These are phyloP conservation scores for Pteria penguin DNA, from an alignment of 2,888 invertebrate species.

Conservation along the genomic window DNA sequence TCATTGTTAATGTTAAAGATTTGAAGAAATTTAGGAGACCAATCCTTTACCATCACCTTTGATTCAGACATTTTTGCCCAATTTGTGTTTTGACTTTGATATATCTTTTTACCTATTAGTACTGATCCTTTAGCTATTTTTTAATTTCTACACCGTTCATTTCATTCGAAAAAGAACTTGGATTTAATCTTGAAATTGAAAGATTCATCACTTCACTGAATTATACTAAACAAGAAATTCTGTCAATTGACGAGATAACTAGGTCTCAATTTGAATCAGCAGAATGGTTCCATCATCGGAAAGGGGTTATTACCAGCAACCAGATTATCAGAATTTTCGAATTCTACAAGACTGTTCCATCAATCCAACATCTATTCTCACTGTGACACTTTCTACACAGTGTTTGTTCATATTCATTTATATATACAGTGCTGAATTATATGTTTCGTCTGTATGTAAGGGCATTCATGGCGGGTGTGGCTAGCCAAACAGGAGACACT, in stretches of 20 bases:
- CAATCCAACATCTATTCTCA: conserved; percentile 1
- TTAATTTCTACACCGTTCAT: background rate
- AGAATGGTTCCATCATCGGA: conserved; percentile 30
- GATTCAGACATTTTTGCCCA: background rate
- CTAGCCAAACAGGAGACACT: too few relatives aligned
- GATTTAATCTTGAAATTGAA: background rate
- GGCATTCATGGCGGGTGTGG: too few relatives aligned
- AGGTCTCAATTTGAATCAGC: conserved; percentile 4
- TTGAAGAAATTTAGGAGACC: conserved; percentile 17
- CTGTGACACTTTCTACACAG: too few relatives aligned
- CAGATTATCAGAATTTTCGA: background rate
- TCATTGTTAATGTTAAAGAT: conserved; percentile 30
- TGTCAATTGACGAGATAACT: conserved; percentile 23
- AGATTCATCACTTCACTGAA: conserved; percentile 4
- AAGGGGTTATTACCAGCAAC: conserved; percentile 23
- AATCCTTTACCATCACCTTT: background rate
- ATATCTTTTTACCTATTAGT: background rate
- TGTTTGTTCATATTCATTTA: too few relatives aligned
- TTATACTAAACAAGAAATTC: background rate
- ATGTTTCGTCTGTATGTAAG: too few relatives aligned
- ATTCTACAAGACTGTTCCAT: background rate
- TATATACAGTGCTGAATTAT: too few relatives aligned
- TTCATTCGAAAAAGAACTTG: background rate
- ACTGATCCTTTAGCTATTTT: conserved; percentile 20
- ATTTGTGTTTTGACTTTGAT: conserved; percentile 3